Base-by-base conservation (phyloP, 2,888 invertebrate species). In the Drymonia ruficornis region DNA sequence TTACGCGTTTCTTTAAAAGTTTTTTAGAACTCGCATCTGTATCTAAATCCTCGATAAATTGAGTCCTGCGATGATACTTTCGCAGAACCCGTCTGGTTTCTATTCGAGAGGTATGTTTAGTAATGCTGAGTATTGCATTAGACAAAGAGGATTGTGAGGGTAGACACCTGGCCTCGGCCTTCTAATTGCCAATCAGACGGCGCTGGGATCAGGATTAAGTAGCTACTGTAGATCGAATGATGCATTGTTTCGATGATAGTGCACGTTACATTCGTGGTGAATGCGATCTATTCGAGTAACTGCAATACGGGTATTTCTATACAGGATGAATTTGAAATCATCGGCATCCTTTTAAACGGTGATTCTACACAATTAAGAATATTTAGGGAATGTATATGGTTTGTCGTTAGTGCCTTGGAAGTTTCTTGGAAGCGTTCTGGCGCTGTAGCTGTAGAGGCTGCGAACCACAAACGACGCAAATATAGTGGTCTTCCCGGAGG, bases 171-270 rank as follows among this genome's bases (percentile, higher is more conserved):
- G 69, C 59, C 64, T 64, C 16, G 67, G 63, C 66, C 63, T 58
- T 66, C 68, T 81, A 82, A 83, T 84, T 84, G 81, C 65, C 80
- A 83, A 82, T 84, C 82, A 81, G 78, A 79, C 78, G 72, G 70
- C 75, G 71, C 57, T 55, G 52, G 47, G 53, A 62, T 59, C 62
- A 56, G 34, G 16, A 61, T 67, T 59, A 55, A 69, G 51, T 58
- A 52, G 36, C 43, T 53, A 50, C 31, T 59, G 56, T 60, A 55
- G 56, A 65, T 63, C 51, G 53, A 51, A 38, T 51, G 18, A 34
- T 15, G 12, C 47, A 8, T 47, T 47, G 47, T 47, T 47, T 47
- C 16, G 7, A 34, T 34, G 6, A 34, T 47, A 18, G 18, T 45
- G n/a, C 1, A n/a, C n/a, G n/a, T n/a, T n/a, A n/a, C n/a, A n/a